Conservation (phyloP, 2,113 vertebrate genomes). For the Jacana jacana region DNA sequence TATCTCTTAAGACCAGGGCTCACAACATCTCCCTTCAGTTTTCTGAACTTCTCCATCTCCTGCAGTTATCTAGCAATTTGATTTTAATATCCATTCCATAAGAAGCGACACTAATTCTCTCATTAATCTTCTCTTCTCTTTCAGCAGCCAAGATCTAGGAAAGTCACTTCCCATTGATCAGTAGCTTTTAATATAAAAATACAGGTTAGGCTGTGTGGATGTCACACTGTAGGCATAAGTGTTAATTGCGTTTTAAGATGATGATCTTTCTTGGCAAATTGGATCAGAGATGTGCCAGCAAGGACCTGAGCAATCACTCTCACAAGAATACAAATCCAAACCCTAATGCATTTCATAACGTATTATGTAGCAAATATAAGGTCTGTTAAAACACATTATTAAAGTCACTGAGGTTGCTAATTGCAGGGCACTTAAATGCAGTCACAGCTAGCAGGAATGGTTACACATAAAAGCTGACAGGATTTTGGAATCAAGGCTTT, state of each 20-base stretch:
- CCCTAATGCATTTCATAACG: background rate
- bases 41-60: background rate
- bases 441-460: background rate
- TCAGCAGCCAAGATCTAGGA: slow-evolving; percentile 39
- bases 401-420: slow-evolving; percentile 7
- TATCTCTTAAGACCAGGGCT: background rate
- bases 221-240: slow-evolving; percentile 6
- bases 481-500: background rate
- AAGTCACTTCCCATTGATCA: slow-evolving; percentile 53
- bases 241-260: slow-evolving; percentile 55
- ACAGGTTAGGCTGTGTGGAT: slow-evolving; percentile 31
- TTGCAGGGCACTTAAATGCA: slow-evolving; percentile 13
- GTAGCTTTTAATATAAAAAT: slow-evolving; percentile 48
- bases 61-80: slow-evolving; percentile 34
- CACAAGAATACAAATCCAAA: slow-evolving; percentile 7
- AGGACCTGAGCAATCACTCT: slow-evolving; percentile 5
- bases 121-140: slow-evolving; percentile 49
- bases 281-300: slow-evolving; percentile 32
- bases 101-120: slow-evolving; percentile 35
- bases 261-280: slow-evolving; percentile 42
- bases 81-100: slow-evolving; percentile 31
- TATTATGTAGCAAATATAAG: slow-evolving; percentile 26
- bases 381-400: slow-evolving; percentile 25
- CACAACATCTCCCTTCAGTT: background rate
- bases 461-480: background rate